Percentiles rank a stretch among this genome's conserved stretches.
Evolutionary conservation across 2,888 invertebrate genomes (phyloP).

Genomic region (Trachelus iudaicus): DNA sequence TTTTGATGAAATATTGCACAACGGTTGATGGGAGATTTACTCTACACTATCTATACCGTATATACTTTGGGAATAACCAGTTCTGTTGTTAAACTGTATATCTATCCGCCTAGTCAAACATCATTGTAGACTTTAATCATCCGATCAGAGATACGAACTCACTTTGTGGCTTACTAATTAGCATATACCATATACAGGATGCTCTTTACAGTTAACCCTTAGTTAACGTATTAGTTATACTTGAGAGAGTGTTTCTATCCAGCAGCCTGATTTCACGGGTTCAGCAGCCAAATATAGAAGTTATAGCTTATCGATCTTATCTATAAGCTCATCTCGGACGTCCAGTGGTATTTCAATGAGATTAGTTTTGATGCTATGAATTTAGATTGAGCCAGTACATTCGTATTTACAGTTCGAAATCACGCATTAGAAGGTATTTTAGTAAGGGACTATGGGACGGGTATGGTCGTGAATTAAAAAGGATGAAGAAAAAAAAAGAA

Average conservation of each 20-base stretch:
- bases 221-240: neutral
- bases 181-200: neutral
- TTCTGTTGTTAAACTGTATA: constrained; percentile 34
- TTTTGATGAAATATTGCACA: constrained; percentile 39
- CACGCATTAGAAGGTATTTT: neutral
- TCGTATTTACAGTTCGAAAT: neutral
- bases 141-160: constrained; percentile 46
- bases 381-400: neutral
- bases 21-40: constrained; percentile 33
- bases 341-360: neutral
- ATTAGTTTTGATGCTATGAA: neutral
- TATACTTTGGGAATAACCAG: constrained; percentile 4
- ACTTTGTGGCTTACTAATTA: constrained; percentile 16
- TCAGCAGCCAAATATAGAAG: neutral
- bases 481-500: too few relatives aligned
- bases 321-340: neutral
- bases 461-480: neutral
- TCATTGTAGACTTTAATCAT: constrained; percentile 41
- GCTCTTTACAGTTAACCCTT: neutral
- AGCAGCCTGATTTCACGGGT: neutral
- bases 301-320: neutral
- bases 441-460: neutral
- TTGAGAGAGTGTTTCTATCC: neutral
- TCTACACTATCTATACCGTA: constrained; percentile 19
- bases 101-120: constrained; percentile 31